These are phyloP conservation scores for Drosophila varians DNA, from an alignment of 1,140 invertebrate species.

Conservation along the genomic window DNA sequence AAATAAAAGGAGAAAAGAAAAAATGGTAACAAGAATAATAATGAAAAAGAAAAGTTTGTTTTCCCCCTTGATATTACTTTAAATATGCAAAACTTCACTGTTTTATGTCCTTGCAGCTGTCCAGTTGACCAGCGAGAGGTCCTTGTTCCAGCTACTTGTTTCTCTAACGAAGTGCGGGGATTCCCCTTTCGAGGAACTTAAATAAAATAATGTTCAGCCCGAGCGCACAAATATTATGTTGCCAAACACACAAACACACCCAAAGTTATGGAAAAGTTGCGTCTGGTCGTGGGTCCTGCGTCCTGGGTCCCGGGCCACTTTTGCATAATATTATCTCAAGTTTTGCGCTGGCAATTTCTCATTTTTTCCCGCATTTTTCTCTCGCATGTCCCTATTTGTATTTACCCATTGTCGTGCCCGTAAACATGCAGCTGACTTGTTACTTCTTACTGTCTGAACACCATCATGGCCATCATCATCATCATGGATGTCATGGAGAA, in stretches of 20 bases:
- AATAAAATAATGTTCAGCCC: conserved; percentile 34
- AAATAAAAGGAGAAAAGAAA: background rate
- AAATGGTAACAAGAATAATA: conserved; percentile 29
- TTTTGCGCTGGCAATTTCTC: conserved; percentile 70
- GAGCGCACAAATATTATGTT: conserved; percentile 44
- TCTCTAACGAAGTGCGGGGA: conserved; percentile 41
- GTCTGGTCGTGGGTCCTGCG: conserved; percentile 39
- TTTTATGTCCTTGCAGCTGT: conserved; percentile 57
- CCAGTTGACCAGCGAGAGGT: conserved; percentile 35
- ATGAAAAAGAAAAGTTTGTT: conserved; percentile 50
- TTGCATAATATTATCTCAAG: conserved; percentile 77
- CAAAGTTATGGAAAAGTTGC: conserved; percentile 57
- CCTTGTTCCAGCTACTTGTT: conserved; percentile 29
- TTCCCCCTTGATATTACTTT: conserved; percentile 55
- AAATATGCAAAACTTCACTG: conserved; percentile 65
- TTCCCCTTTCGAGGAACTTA: conserved; percentile 32
- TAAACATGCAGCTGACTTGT: conserved; percentile 52
- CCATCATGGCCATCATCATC: conserved; percentile 13
- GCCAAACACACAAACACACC: conserved; percentile 7
- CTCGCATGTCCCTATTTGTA: conserved; percentile 36
- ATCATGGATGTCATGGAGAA: conserved; percentile 24
- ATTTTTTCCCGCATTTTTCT: conserved; percentile 49
- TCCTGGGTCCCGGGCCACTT: conserved; percentile 51
- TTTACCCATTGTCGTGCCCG: conserved; percentile 53
- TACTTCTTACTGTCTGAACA: conserved; percentile 37